Evolutionary conservation across 2,113 vertebrate genomes (phyloP).

Genomic region (Fregata magnificens): DNA sequence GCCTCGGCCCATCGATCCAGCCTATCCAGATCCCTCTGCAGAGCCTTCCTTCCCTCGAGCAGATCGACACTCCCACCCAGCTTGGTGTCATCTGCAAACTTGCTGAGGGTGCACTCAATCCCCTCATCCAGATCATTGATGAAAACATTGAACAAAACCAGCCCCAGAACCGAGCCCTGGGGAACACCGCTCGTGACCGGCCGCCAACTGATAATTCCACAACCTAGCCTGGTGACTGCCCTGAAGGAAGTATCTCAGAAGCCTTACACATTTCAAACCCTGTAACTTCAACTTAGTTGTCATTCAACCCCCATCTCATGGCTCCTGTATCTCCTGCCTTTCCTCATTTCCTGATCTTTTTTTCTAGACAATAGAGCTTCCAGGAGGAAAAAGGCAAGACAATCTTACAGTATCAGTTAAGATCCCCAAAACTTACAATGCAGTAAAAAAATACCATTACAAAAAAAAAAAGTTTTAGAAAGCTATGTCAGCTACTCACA

Average conservation of each 20-base stretch:
- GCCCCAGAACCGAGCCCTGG: too few relatives aligned
- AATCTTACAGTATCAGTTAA: not conserved
- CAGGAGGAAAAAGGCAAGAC: not conserved
- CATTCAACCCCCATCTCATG: not conserved
- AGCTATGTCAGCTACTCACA: slow-evolving; percentile 78
- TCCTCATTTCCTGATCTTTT: not conserved
- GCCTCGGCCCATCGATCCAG: too few relatives aligned
- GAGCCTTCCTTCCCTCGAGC: too few relatives aligned
- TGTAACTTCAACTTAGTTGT: not conserved
- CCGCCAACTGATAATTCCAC: too few relatives aligned
- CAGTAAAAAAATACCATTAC: not conserved
- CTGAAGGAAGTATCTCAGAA: not conserved
- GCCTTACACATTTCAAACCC: not conserved
- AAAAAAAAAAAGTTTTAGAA: not conserved
- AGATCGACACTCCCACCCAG: too few relatives aligned
- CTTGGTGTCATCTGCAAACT: too few relatives aligned
- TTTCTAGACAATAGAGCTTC: not conserved
- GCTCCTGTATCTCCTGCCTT: not conserved
- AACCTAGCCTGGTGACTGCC: not conserved
- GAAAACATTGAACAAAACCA: too few relatives aligned
- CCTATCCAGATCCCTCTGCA: too few relatives aligned
- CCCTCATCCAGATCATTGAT: too few relatives aligned
- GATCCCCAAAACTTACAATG: not conserved
- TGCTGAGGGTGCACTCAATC: too few relatives aligned
- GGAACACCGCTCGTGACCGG: too few relatives aligned